Percentiles rank a stretch among this genome's conserved stretches.
These are phyloP conservation scores for Gastrophysa polygoni DNA, from an alignment of 2,888 invertebrate species.

Conservation along the genomic window DNA sequence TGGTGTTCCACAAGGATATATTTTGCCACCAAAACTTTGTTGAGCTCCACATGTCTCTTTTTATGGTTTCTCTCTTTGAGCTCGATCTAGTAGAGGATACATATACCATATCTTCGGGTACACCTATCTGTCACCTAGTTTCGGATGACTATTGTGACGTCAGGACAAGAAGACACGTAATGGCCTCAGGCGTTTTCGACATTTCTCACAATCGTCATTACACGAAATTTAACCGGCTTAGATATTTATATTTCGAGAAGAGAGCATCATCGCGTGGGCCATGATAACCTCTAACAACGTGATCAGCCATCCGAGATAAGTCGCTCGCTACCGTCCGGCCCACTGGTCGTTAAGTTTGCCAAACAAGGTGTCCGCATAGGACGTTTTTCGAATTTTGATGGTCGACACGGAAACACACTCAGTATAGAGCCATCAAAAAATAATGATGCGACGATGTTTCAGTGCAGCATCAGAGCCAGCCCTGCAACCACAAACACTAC, in stretches of 20 bases:
- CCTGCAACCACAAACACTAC: too few species aligned
- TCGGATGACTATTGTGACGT: neutral
- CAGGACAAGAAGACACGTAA: neutral
- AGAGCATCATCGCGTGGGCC: slow-evolving; percentile 42
- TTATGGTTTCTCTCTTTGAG: too few species aligned
- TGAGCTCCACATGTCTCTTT: too few species aligned
- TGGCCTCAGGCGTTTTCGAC: neutral
- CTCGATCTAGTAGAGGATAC: too few species aligned
- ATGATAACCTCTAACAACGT: slow-evolving; percentile 35
- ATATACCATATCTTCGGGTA: too few species aligned
- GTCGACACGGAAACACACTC: slow-evolving; percentile 20
- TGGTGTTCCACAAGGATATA: too few species aligned
- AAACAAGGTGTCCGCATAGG: slow-evolving; percentile 34
- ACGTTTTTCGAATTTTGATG: slow-evolving; percentile 35
- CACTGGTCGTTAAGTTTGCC: slow-evolving; percentile 38
- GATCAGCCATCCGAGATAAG: slow-evolving; percentile 44
- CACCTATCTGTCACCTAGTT: too few species aligned
- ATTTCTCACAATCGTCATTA: neutral
- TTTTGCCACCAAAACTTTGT: too few species aligned
- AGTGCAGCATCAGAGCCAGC: neutral
- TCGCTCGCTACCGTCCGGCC: slow-evolving; percentile 39
- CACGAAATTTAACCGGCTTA: slow-evolving; percentile 20
- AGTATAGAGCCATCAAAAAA: neutral
- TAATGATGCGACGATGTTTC: neutral
- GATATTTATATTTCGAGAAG: slow-evolving; percentile 41